Base-by-base conservation (phyloP, 2,113 vertebrate species). In the Neoarius graeffei region DNA sequence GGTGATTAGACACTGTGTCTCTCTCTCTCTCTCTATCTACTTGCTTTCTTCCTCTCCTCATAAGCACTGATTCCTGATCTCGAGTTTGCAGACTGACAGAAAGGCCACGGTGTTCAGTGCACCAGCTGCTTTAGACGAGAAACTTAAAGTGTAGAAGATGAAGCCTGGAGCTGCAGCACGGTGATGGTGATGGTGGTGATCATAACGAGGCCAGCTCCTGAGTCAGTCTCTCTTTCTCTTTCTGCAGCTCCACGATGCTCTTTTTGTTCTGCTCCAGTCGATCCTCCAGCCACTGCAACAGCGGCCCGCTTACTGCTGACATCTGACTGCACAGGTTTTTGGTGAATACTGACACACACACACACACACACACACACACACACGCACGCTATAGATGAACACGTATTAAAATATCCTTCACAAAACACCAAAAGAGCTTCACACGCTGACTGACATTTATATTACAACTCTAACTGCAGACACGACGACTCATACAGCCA, bases 321-420 rank as follows among this genome's bases (percentile, higher is more conserved):
- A 99, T 99, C 94, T 99, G 98, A 91, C 98, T 98, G 95, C 98
- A 99, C 81, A 99, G 96, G 92, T 99, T 99, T 95, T 99, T 99
- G 9, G 98, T 99, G 94, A 99, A 99, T 87, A 96, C 96, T 73
- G 77, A 77, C 1, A n/a, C 10, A 57, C 20, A 79, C 25, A 27
- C 64, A 85, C 56, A 86, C 50, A 81, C 50, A 82, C 52, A 69
- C n/a, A 59, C 54, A 84, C n/a, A 76, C 48, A 86, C 42, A 62
- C 23, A 85, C 52, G 42, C 60, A 64, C 73, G 84, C 23, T 10
- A 60, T 35, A 30, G 27, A 20, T 56, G 6, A 66, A 8, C 64
- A 71, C 10, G 17, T 71, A 71, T 30, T 17, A 17, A 71, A 71
- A 71, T 71, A 35, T 48, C 2, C 19, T 23, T 13, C 19, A 76